A percentile compares a stretch with the other conserved stretches of the same genome.
Evolutionary conservation across 2,888 invertebrate species (phyloP).

Genomic region (Trypoxylon attenuatum): DNA sequence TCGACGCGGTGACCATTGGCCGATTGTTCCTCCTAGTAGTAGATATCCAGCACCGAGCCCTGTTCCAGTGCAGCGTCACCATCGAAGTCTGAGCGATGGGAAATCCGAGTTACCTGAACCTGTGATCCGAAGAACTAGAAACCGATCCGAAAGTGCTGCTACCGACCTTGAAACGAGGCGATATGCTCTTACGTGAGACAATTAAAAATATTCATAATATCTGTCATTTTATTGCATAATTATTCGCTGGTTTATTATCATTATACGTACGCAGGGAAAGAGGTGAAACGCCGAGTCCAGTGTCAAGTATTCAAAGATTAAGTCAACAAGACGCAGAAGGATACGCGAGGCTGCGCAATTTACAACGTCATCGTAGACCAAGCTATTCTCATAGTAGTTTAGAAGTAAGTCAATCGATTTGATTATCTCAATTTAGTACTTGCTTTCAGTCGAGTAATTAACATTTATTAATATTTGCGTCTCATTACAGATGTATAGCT

Average conservation of each 20-base stretch:
- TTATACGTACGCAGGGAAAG: no score
- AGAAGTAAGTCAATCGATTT: constrained; percentile 66
- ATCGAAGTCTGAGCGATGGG: constrained; percentile 71
- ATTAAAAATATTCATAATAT: no score
- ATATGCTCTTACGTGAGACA: constrained; percentile 63
- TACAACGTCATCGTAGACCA: constrained; percentile 82
- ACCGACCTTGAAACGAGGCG: constrained; percentile 69
- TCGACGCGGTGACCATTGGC: constrained; percentile 69
- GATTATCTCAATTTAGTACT: no score
- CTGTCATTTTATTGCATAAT: no score
- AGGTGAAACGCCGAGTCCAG: constrained; percentile 88
- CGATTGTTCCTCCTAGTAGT: constrained; percentile 60
- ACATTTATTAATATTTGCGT: no score
- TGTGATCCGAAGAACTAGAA: constrained; percentile 64
- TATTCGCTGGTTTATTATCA: no score
- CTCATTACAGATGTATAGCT: constrained; percentile 68
- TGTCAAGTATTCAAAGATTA: constrained; percentile 88
- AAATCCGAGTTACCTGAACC: constrained; percentile 69
- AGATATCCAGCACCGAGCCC: constrained; percentile 61
- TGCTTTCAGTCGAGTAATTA: no score
- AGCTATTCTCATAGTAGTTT: constrained; percentile 79
- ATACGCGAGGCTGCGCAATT: constrained; percentile 83
- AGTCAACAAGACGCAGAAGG: constrained; percentile 86
- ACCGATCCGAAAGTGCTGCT: constrained; percentile 72
- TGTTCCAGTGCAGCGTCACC: constrained; percentile 67